These are phyloP conservation scores for Conistra vaccinii DNA, from an alignment of 2,888 invertebrate species.

Conservation along the genomic window DNA sequence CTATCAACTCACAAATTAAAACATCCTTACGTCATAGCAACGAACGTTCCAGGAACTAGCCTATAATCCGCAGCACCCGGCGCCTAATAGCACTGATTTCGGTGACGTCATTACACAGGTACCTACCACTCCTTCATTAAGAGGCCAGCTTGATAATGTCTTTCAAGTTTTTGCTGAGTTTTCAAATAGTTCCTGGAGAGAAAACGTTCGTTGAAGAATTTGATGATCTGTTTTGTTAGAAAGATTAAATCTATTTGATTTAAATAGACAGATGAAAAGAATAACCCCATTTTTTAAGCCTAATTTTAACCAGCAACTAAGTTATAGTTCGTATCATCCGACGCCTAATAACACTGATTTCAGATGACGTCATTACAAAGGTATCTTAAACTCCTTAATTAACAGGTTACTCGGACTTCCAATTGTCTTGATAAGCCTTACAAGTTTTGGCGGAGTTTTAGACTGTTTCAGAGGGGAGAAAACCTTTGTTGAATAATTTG, in stretches of 20 bases:
- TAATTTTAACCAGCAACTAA: too few species aligned
- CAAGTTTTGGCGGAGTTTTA: not conserved
- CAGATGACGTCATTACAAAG: too few species aligned
- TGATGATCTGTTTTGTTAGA: not conserved
- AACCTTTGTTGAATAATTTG: not conserved
- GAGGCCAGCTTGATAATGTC: constrained; percentile 1
- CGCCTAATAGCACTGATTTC: constrained; percentile 26
- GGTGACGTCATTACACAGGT: constrained; percentile 30
- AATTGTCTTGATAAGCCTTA: not conserved
- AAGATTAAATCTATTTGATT: too few species aligned
- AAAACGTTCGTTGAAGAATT: not conserved
- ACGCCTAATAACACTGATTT: too few species aligned
- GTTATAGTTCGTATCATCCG: too few species aligned
- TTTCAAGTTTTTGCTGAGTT: not conserved
- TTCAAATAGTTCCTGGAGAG: not conserved
- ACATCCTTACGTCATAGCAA: not conserved
- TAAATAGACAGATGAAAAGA: too few species aligned
- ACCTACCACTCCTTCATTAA: constrained; percentile 21
- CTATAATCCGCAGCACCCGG: constrained; percentile 6
- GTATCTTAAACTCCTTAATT: too few species aligned
- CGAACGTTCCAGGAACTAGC: constrained; percentile 4
- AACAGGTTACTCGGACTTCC: too few species aligned
- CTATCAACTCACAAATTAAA: constrained; percentile 21
- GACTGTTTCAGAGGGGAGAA: not conserved
- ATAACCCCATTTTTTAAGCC: too few species aligned